Base-by-base conservation (phyloP, 2,797 vertebrate species). In the Antrozous pallidus region DNA sequence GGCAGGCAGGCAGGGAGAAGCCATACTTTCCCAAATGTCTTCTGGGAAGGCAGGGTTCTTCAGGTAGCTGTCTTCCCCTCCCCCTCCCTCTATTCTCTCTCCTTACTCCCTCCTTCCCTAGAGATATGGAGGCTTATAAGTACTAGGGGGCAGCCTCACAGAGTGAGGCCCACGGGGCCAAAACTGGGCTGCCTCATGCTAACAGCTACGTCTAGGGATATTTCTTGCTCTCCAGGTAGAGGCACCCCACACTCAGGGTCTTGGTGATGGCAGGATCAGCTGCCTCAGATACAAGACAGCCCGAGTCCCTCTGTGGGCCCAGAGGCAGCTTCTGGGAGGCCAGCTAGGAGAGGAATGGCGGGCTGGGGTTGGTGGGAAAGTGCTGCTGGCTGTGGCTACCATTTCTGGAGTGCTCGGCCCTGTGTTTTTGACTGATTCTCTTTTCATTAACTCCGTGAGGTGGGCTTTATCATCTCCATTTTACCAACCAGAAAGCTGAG, bases 341-440 rank as follows among this genome's bases (percentile, higher is more conserved):
- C 28, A 17, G 58, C 47, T 5, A 26, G 5, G 91, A 96, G 94
- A 95, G 88, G 96, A 93, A 92, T 82, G 91, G 95, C 81, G 22
- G 95, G 86, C 75, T 93, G 18, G 69, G 20, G 12, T 17, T 36
- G 31, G 13, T 3, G 14, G 88, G 75, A 47, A 51, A 33, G 28
- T 0, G 3, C 33, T 1, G 5, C 14, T 13, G 18, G 45, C 24
- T 6, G 2, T 12, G 13, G 42, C 12, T 4, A 42, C 11, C 10
- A 6, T 65, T 28, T 38, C 17, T 26, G 6, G 18, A 65, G 45
- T 5, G 28, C 45, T 75, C 61, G 18, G 7, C 26, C 36, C 7
- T 26, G 16, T 65, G 74, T 18, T 45, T 51, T 70, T 40, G 40
- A 17, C 26, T 38, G 70, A 9, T 28, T 18, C 1, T 42, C 20